Evolutionary conservation across 2,888 invertebrate genomes (phyloP).

Genomic region (Tipula helvola): DNA sequence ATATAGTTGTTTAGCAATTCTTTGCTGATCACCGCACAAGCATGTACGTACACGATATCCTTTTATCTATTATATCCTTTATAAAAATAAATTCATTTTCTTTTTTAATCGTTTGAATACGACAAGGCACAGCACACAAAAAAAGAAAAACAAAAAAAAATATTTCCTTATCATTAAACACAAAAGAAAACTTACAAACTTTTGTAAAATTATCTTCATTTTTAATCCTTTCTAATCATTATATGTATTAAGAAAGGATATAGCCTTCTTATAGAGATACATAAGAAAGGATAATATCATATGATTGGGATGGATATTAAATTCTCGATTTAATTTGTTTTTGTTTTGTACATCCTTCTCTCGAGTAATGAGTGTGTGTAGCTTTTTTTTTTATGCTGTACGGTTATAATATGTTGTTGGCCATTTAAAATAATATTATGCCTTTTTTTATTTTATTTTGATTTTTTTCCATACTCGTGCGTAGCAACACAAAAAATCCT

Average conservation of each 20-base stretch:
- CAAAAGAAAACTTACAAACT: neutral
- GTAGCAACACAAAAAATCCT: neutral
- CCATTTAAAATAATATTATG: neutral
- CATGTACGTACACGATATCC: neutral
- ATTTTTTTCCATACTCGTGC: neutral
- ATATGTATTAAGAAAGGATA: neutral
- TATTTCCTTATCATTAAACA: neutral
- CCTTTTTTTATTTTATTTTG: neutral
- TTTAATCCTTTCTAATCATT: neutral
- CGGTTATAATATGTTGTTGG: neutral
- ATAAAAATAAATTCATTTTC: neutral
- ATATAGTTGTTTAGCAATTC: neutral
- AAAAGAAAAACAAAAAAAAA: neutral
- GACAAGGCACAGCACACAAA: neutral
- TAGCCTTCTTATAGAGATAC: neutral
- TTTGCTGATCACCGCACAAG: neutral
- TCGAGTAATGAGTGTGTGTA: neutral
- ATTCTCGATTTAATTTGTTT: neutral
- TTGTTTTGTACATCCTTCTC: neutral
- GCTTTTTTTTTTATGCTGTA: neutral
- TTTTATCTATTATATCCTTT: neutral
- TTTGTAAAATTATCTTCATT: neutral
- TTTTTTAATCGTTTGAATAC: neutral
- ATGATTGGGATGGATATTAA: conserved; percentile 4
- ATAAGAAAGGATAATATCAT: neutral